Evolutionary conservation across 2,888 invertebrate genomes (phyloP), one percentile per base, ranked within the genome.

Genomic region (Protophormia terraenovae): DNA sequence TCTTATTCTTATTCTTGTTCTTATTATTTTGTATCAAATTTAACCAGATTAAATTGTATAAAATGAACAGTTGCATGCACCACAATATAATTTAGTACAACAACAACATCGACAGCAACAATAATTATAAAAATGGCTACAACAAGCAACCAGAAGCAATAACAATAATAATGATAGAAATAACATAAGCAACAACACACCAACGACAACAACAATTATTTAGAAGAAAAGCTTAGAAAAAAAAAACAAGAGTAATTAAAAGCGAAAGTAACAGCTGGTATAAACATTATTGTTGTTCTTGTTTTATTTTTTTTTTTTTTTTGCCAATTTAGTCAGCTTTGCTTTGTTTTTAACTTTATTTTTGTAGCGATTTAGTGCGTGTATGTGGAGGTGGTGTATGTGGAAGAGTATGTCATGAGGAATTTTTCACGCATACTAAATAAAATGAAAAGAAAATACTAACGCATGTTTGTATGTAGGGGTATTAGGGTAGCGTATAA

Each of bases 241-340:
- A 79, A 35, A 81, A 47, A 69, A 73, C 66, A 50, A 53, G 47
- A 55, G 55, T 84, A 84, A 84, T 84, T 81, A 77, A 81, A 84
- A 69, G 72, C 22, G 41, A 78, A 84, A 64, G 77, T 77, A 84
- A 81, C 84, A 84, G 80, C 66, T 84, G 84, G 60, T 41, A 24
- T 55, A 12, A 24, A 29, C 14, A 64, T 58, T 53, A 64, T 32
- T 50, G 16, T 55, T 71, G 27, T 55, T 3, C 3, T 32, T 67
- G 12, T 50, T 27, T 16, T 27, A n/a, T n/a, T 14, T 5, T 24
- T 64, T 16, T 32, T 24, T 32, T 10, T 19, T 5, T 45, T 6
- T n/a, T 47, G 27, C 22, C 19, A 19, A 19, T 45, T 64, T 24
- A 45, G 47, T 8, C 12, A 47, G 24, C 5, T 47, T n/a, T n/a